A percentile compares a stretch with the other conserved stretches of the same genome.
phyloP scores from a whole-genome alignment of 2,888 invertebrate genomes.

The Hypselothyrea guttata region DNA sequence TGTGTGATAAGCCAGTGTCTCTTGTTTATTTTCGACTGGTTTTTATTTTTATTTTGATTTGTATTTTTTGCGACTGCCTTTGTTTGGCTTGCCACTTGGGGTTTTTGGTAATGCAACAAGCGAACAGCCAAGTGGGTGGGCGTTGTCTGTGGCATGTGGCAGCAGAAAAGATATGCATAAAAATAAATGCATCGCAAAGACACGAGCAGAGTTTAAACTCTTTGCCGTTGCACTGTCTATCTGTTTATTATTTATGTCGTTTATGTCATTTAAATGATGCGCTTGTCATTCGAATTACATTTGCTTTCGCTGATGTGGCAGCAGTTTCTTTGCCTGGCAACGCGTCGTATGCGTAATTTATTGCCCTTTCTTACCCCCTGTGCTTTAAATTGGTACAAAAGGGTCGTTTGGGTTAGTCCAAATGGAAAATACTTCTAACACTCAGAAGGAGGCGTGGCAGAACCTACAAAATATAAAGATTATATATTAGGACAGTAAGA shows the following conservation, averaged over 20 bases:
- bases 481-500: no score
- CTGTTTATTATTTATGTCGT: constrained; percentile 33
- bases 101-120: constrained; percentile 13
- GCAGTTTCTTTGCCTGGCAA: no score
- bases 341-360: constrained; percentile 33
- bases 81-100: constrained; percentile 7
- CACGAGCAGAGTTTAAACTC: no score
- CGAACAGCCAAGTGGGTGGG: constrained; percentile 49
- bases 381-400: no score
- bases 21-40: constrained; percentile 46
- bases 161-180: no score
- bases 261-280: constrained; percentile 64
- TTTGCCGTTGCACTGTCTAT: no score
- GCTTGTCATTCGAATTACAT: constrained; percentile 64
- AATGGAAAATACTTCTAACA: no score
- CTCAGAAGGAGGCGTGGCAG: no score
- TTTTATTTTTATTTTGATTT: constrained; percentile 49
- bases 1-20: not conserved
- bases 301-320: constrained; percentile 23
- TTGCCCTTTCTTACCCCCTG: constrained; percentile 2
- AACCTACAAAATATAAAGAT: no score
- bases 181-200: no score
- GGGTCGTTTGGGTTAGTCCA: no score
- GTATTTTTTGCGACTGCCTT: constrained; percentile 8
- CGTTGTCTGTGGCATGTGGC: constrained; percentile 26